These are phyloP conservation scores for Platyscapa corneri DNA, from an alignment of 1,140 invertebrate species.

Conservation along the genomic window DNA sequence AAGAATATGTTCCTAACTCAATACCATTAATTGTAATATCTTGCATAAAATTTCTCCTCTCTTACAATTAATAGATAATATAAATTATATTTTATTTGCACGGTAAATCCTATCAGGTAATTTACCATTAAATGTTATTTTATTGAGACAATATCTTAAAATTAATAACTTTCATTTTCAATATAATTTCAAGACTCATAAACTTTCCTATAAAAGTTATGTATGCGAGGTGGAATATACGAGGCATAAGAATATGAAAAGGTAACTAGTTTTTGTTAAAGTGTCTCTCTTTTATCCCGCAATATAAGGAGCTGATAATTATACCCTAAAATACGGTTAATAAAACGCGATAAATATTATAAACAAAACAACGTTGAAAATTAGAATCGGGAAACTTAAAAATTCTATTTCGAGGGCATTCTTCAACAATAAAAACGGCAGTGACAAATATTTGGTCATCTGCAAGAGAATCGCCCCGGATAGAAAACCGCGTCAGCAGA, in stretches of 20 bases:
- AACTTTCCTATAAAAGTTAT: not conserved
- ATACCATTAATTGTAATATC: not conserved
- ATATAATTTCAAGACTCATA: not conserved
- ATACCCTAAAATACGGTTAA: not conserved
- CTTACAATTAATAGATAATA: not conserved
- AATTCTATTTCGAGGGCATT: not conserved
- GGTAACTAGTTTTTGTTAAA: not conserved
- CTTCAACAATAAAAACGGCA: not conserved
- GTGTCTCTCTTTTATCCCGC: not conserved
- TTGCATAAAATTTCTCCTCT: not conserved
- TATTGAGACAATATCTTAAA: not conserved
- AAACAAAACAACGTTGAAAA: not conserved
- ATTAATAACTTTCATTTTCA: not conserved
- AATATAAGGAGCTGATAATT: not conserved
- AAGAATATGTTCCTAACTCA: not conserved
- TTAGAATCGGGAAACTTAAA: not conserved
- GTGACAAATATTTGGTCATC: slow-evolving; percentile 24
- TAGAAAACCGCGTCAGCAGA: slow-evolving; percentile 29
- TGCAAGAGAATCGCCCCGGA: not conserved
- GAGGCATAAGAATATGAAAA: not conserved
- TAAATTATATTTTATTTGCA: not conserved
- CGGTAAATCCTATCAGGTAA: not conserved
- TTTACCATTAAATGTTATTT: not conserved
- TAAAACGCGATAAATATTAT: not conserved
- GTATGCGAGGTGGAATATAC: not conserved